Conservation (phyloP, 2,113 vertebrate species). For the Oncorhynchus keta region DNA sequence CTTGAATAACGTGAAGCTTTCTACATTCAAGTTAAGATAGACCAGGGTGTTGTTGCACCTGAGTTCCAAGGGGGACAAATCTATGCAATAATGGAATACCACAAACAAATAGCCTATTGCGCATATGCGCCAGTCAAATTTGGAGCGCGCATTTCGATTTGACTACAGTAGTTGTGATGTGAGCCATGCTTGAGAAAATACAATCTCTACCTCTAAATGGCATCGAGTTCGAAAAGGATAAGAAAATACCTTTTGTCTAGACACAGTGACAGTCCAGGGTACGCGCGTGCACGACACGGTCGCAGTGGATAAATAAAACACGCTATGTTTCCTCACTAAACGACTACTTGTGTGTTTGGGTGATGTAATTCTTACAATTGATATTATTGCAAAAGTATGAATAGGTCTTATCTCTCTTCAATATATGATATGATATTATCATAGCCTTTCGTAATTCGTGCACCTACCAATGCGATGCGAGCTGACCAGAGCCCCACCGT, state of each 20-base stretch:
- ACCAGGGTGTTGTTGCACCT: neutral
- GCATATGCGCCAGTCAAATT: conserved; percentile 79
- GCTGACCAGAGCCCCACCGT: conserved; percentile 66
- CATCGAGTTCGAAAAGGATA: conserved; percentile 41
- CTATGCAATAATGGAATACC: conserved; percentile 55
- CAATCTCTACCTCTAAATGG: neutral
- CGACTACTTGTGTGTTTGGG: conserved; percentile 31
- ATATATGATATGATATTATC: neutral
- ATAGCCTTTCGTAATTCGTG: neutral
- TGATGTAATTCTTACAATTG: conserved; percentile 58
- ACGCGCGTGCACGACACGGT: conserved; percentile 49
- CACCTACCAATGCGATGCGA: conserved; percentile 70
- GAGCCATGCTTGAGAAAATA: conserved; percentile 42
- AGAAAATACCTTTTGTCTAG: conserved; percentile 75
- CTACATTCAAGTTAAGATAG: neutral
- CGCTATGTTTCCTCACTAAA: conserved; percentile 36
- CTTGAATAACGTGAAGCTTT: neutral
- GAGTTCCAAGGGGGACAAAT: conserved; percentile 72
- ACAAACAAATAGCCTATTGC: conserved; percentile 66
- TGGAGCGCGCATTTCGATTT: conserved; percentile 78
- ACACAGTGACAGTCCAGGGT: conserved; percentile 57
- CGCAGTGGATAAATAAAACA: conserved; percentile 34
- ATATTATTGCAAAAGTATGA: conserved; percentile 53
- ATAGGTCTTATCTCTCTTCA: neutral
- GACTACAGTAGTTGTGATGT: conserved; percentile 73